Evolutionary conservation across 2,797 vertebrate genomes (phyloP), one percentile per base, ranked within the genome.

Genomic region (Ambastaia sidthimunki): DNA sequence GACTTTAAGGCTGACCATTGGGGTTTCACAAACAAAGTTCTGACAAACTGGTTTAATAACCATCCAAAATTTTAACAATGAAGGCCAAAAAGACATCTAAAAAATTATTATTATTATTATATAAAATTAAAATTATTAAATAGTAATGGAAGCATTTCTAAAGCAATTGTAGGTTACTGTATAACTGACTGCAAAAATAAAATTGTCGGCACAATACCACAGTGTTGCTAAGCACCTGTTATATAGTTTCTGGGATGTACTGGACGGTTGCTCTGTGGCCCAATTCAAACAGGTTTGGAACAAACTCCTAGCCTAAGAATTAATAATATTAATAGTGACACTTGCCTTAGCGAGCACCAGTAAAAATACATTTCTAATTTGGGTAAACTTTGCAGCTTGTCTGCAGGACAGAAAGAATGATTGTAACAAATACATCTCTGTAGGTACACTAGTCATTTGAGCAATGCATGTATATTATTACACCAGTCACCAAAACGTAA

Each of bases 371-470:
- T 67, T 16, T 76, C 19, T 55, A 67, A 12, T 44, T 44, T 44
- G 5, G 21, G 37, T 44, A 3, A n/a, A 67, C 50, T n/a, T 41
- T 16, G 31, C 19, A 11, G 7, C 2, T 7, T 28, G 28, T 31
- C 28, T 41, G 18, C 31, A 76, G 21, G 21, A 57, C 50, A 68
- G 31, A 44, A 41, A 68, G 23, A 47, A 60, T 16, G 11, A 47
- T 0, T 47, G 10, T 13, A 41, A 70, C 10, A 59, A 77, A 69
- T 19, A 23, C 1, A 31, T 62, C n/a, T 37, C 6, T 47, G 5
- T 11, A 34, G 25, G 25, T 71, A 37, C 23, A 60, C 28, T 23
- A 63, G 66, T 34, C 57, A 70, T 82, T 74, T 63, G 44, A 15
- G 47, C 23, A 63, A 62, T 68, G 54, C 2, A 3, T 25, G 37